These are phyloP conservation scores for Theristicus caerulescens DNA, from an alignment of 2,113 vertebrate genomes.

Conservation along the genomic window DNA sequence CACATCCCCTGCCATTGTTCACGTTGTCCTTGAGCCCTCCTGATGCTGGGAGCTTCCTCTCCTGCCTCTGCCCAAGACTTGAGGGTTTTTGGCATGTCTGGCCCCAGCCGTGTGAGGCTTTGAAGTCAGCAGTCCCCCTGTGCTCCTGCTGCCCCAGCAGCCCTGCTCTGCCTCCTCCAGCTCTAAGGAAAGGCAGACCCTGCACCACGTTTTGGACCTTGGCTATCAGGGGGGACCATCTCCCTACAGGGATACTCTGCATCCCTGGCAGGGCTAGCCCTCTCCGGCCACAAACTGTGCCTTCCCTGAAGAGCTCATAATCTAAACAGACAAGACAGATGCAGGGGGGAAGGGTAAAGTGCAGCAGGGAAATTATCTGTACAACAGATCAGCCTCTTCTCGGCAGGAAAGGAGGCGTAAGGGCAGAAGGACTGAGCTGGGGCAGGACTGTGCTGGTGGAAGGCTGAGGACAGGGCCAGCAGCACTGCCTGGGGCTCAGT, in stretches of 20 bases:
- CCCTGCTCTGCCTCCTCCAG: neutral
- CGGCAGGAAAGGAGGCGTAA: neutral
- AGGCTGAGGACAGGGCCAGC: neutral
- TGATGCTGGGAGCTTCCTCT: conserved; percentile 67
- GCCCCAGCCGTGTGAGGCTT: neutral
- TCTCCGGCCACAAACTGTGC: neutral
- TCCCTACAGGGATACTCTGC: neutral
- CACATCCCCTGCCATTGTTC: conserved; percentile 68
- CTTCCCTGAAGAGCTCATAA: neutral
- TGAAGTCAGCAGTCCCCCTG: neutral
- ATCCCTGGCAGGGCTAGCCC: neutral
- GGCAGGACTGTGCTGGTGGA: neutral
- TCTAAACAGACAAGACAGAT: neutral
- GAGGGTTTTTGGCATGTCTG: neutral
- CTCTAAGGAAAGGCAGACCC: neutral
- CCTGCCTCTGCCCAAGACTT: neutral
- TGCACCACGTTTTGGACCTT: neutral
- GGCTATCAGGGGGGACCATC: neutral
- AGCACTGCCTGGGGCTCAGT: neutral
- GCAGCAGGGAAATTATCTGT: neutral
- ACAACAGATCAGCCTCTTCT: neutral
- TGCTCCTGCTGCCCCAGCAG: neutral
- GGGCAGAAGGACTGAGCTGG: neutral
- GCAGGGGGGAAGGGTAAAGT: neutral
- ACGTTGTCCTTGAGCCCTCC: neutral